Percentiles rank a stretch among this genome's conserved stretches.
Conservation (phyloP, 2,797 vertebrate genomes). For the Coendou prehensilis region DNA sequence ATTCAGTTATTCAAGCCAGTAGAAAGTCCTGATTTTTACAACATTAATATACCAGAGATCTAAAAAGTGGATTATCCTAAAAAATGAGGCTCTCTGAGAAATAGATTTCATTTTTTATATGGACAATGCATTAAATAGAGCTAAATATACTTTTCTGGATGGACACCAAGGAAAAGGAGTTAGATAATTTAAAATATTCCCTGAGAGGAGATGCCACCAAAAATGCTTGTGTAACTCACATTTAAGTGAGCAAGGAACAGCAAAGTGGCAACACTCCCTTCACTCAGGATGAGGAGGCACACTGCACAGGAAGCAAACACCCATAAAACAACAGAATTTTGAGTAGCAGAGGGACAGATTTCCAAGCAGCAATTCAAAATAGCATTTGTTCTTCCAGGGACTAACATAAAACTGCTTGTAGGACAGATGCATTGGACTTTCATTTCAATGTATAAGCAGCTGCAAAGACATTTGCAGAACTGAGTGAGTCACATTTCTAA, state of each 20-base stretch:
- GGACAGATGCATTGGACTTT: slow-evolving; percentile 25
- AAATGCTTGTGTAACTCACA: slow-evolving; percentile 14
- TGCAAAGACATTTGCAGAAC: slow-evolving; percentile 49
- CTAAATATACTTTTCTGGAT: slow-evolving; percentile 42
- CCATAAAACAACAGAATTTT: background rate
- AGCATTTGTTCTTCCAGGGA: slow-evolving; percentile 51
- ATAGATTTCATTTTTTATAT: background rate
- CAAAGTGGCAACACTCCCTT: slow-evolving; percentile 4
- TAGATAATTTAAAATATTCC: slow-evolving; percentile 57
- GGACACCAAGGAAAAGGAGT: background rate
- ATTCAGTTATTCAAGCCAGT: background rate
- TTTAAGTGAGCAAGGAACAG: slow-evolving; percentile 63
- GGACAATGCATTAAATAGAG: background rate
- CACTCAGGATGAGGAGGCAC: background rate
- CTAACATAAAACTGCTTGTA: slow-evolving; percentile 42
- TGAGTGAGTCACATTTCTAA: slow-evolving; percentile 1
- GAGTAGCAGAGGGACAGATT: background rate
- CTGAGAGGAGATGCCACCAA: slow-evolving; percentile 12
- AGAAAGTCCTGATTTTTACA: slow-evolving; percentile 3
- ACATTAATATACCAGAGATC: background rate
- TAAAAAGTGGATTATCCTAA: background rate
- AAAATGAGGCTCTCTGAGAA: background rate
- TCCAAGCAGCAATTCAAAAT: slow-evolving; percentile 15
- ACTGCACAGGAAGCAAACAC: background rate
- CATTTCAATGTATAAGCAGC: slow-evolving; percentile 63